Evolutionary conservation across 2,888 invertebrate species (phyloP).

Genomic region (Xestia sexstrigata): DNA sequence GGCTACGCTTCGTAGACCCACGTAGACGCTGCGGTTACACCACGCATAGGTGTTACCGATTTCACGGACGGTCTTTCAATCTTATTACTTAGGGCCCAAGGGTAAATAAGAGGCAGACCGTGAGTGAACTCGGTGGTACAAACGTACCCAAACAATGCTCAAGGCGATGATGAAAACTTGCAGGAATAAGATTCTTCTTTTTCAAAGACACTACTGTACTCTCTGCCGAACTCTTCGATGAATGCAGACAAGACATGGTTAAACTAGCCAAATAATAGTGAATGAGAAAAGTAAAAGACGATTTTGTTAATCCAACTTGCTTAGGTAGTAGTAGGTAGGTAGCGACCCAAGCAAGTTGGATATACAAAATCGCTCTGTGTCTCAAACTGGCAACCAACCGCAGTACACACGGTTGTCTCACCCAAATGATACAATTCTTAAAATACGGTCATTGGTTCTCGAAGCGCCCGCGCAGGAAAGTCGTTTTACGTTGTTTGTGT

Average conservation of each 20-base stretch:
- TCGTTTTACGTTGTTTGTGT: conserved; percentile 60
- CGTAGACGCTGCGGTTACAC: background rate
- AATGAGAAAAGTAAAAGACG: background rate
- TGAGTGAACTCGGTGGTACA: background rate
- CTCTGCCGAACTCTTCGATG: background rate
- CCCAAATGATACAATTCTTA: conserved; percentile 60
- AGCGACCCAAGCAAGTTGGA: conserved; percentile 27
- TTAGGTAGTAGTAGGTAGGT: too few relatives aligned
- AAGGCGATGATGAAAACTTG: background rate
- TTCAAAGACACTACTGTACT: background rate
- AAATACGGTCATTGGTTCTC: conserved; percentile 54
- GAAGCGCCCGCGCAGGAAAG: conserved; percentile 49
- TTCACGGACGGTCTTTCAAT: background rate
- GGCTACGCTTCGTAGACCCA: conserved; percentile 6
- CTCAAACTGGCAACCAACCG: conserved; percentile 12
- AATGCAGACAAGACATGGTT: background rate
- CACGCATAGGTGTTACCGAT: background rate
- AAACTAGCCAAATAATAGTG: background rate
- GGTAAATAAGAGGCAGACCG: background rate
- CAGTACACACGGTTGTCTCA: conserved; percentile 30
- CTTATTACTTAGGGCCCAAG: background rate
- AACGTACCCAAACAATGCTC: background rate
- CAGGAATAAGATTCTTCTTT: background rate
- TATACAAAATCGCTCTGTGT: conserved; percentile 36
- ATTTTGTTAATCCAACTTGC: too few relatives aligned